Base-by-base conservation (phyloP, 2,113 vertebrate genomes). In the Herpetotheres cachinnans region DNA sequence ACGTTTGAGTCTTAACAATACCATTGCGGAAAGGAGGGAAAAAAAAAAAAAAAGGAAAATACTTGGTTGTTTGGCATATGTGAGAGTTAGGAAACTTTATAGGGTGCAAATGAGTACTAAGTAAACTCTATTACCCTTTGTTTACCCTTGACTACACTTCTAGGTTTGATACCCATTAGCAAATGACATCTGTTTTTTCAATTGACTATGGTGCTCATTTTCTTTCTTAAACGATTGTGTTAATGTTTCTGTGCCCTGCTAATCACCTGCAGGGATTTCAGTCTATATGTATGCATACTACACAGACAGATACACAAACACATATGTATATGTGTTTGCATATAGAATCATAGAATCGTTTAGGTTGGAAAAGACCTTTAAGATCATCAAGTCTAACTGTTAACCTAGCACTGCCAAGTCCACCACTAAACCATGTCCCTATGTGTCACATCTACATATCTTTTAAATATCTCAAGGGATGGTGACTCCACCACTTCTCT, bases 161-260 rank as follows among this genome's bases (percentile, higher is more conserved):
- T 72, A 63, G 25, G 58, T 65, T 92, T 77, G 79, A 34, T 83
- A 65, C 56, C 46, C 74, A 40, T 92, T 86, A 80, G 27, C 58
- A 95, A 72, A 88, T 90, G 34, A 44, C 49, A 86, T 80, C 77
- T 94, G 58, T 27, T 91, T 91, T 93, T 91, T 72, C 40, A 67
- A 5, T 79, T 93, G 54, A 36, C 44, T 79, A 0, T 46, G 36
- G 30, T 49, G 42, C 36, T 91, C 21, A 4, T 85, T 87, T 95
- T 82, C 44, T 82, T 89, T 93, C 62, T 91, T 69, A 87, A 79
- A 90, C 49, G 12, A 67, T 62, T 52, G 52, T 71, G n/a, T 71
- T 94, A 42, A 32, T 79, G 61, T 79, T 72, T 16, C 8, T 70
- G 25, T 92, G 80, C 81, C 34, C 6, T 52, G 62, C 38, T 89